Conservation (phyloP, 1,140 invertebrate genomes). For the Triops cancriformis region DNA sequence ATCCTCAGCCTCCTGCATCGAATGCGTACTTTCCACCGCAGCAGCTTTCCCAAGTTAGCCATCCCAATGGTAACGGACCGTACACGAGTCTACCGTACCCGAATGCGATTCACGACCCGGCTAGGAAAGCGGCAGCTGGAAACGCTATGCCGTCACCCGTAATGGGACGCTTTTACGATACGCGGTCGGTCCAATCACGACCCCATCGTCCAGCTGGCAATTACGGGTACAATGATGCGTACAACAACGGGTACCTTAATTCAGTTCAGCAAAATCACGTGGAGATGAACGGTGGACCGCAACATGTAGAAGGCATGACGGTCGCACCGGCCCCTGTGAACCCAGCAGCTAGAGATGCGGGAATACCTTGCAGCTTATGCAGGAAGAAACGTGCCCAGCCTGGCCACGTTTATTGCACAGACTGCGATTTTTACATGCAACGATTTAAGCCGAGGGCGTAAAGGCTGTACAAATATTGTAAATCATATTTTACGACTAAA, state of each 20-base stretch:
- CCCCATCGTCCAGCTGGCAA: slow-evolving; percentile 26
- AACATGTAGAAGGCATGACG: slow-evolving; percentile 25
- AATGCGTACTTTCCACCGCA: slow-evolving; percentile 22
- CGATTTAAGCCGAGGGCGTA: slow-evolving; percentile 47
- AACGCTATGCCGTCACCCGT: neutral
- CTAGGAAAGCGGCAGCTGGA: neutral
- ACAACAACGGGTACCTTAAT: neutral
- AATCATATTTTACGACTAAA: neutral
- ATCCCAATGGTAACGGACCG: neutral
- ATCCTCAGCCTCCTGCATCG: slow-evolving; percentile 18
- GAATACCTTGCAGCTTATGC: slow-evolving; percentile 65
- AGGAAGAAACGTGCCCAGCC: slow-evolving; percentile 66
- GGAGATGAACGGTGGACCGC: slow-evolving; percentile 27
- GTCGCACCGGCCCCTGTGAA: slow-evolving; percentile 12
- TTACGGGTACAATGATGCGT: slow-evolving; percentile 21
- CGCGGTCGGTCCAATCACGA: slow-evolving; percentile 19
- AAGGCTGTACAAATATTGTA: neutral
- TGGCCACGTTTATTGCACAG: slow-evolving; percentile 68
- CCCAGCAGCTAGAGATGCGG: slow-evolving; percentile 3
- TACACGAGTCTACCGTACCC: neutral
- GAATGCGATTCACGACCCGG: neutral
- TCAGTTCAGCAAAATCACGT: slow-evolving; percentile 28
- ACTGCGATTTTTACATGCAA: slow-evolving; percentile 87
- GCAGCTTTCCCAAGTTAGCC: neutral
- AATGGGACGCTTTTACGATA: neutral